Conservation (phyloP, 2,888 invertebrate genomes). For the Drosophila maculinotata region DNA sequence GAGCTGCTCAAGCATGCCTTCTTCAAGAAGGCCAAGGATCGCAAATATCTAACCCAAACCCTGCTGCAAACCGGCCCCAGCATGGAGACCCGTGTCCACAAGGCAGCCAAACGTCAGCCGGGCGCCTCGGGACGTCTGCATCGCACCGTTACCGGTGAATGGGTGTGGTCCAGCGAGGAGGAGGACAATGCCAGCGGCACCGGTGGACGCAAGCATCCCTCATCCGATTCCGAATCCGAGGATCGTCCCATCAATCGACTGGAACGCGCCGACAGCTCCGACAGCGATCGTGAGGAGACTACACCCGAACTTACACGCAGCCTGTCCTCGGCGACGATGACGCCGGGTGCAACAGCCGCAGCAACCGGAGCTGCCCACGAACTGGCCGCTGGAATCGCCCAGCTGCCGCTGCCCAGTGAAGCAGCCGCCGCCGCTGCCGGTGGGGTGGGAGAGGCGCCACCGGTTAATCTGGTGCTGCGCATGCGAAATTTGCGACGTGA, state of each 20-base stretch:
- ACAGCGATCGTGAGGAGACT: slow-evolving; percentile 86
- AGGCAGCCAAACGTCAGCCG: slow-evolving; percentile 92
- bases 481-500: slow-evolving; percentile 96
- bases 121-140: slow-evolving; percentile 94
- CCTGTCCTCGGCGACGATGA: slow-evolving; percentile 73
- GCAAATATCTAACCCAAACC: slow-evolving; percentile 94
- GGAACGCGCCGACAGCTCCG: slow-evolving; percentile 87
- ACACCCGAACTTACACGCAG: slow-evolving; percentile 84
- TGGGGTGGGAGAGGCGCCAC: slow-evolving; percentile 83
- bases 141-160: slow-evolving; percentile 97
- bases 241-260: slow-evolving; percentile 88
- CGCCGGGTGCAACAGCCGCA: slow-evolving; percentile 58
- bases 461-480: slow-evolving; percentile 93
- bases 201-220: slow-evolving; percentile 84
- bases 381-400: slow-evolving; percentile 64
- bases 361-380: slow-evolving; percentile 59
- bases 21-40: slow-evolving; percentile 98
- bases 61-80: slow-evolving; percentile 94
- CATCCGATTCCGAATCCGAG: slow-evolving; percentile 86
- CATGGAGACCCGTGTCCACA: slow-evolving; percentile 95
- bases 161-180: slow-evolving; percentile 99
- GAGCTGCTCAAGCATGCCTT: slow-evolving; percentile 98
- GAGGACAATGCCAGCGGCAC: slow-evolving; percentile 88
- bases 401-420: slow-evolving; percentile 64
- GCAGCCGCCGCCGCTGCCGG: neutral